A percentile compares a stretch with the other conserved stretches of the same genome.
These are phyloP conservation scores for Dissostichus mawsoni DNA, from an alignment of 2,113 vertebrate species.

Conservation along the genomic window DNA sequence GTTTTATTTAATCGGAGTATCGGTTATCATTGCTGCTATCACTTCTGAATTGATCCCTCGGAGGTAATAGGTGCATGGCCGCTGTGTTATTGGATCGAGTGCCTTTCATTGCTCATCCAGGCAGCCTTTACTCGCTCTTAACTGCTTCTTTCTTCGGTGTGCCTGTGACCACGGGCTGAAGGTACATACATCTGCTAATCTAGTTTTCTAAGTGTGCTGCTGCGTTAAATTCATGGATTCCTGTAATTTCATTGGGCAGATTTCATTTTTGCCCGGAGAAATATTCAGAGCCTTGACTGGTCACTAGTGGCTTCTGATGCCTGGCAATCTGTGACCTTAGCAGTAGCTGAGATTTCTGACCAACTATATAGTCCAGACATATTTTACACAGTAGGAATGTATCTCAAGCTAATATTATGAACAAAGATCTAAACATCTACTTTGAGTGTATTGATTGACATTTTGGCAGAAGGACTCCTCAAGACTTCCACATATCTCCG, in stretches of 20 bases:
- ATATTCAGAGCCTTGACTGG: conserved; percentile 2
- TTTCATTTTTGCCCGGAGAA: background rate
- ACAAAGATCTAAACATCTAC: background rate
- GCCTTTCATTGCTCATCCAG: conserved; percentile 43
- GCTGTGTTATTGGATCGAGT: conserved; percentile 46
- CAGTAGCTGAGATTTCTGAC: background rate
- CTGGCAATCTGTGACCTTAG: background rate
- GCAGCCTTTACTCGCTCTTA: conserved; percentile 21
- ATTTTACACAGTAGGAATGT: background rate
- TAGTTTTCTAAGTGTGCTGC: conserved; percentile 61
- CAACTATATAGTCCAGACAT: background rate
- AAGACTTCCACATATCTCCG: background rate
- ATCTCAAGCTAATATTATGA: background rate
- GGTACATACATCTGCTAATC: conserved; percentile 68
- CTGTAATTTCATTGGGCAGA: conserved; percentile 8
- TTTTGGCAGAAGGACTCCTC: background rate
- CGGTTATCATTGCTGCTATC: conserved; percentile 50
- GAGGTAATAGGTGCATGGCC: conserved; percentile 41
- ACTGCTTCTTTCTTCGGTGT: conserved; percentile 28
- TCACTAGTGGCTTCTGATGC: conserved; percentile 5
- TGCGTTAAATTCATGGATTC: conserved; percentile 52
- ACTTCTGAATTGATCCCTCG: conserved; percentile 48
- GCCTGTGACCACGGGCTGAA: conserved; percentile 26
- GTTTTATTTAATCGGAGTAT: conserved; percentile 62
- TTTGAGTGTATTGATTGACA: background rate